Percentiles rank a stretch among this genome's conserved stretches.
Evolutionary conservation across 2,797 vertebrate species (phyloP).

Genomic region (Sardinella longiceps): DNA sequence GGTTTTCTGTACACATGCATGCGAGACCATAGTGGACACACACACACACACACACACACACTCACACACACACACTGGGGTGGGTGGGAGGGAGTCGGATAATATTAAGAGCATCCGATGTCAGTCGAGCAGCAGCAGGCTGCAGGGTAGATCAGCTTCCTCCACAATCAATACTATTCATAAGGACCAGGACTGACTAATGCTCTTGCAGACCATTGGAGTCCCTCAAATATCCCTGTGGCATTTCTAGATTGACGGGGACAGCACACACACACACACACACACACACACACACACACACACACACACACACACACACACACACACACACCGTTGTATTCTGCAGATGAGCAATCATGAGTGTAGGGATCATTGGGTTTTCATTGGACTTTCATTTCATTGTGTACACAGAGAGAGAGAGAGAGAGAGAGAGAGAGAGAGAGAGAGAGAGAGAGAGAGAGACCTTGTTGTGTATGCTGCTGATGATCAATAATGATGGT

Average conservation of each 20-base stretch:
- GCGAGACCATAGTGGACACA: too few species aligned
- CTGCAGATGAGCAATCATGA: background rate
- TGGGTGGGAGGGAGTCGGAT: background rate
- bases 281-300: slow-evolving; percentile 6
- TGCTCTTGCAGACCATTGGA: background rate
- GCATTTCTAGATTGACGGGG: background rate
- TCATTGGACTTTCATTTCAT: background rate
- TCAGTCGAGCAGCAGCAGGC: background rate
- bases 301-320: background rate
- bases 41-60: too few species aligned
- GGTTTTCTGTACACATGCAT: too few species aligned
- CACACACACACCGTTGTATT: background rate
- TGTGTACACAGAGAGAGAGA: too few species aligned
- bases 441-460: too few species aligned
- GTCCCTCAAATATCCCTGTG: background rate
- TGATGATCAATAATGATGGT: too few species aligned
- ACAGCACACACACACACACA: background rate
- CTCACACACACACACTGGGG: too few species aligned
- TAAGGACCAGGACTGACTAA: background rate
- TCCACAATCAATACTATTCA: background rate
- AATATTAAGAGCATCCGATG: background rate
- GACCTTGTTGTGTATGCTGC: too few species aligned
- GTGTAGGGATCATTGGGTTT: background rate
- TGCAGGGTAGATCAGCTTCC: background rate
- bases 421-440: too few species aligned